Base-by-base conservation (phyloP, 1,140 invertebrate genomes). In the Dendrolimus punctatus region DNA sequence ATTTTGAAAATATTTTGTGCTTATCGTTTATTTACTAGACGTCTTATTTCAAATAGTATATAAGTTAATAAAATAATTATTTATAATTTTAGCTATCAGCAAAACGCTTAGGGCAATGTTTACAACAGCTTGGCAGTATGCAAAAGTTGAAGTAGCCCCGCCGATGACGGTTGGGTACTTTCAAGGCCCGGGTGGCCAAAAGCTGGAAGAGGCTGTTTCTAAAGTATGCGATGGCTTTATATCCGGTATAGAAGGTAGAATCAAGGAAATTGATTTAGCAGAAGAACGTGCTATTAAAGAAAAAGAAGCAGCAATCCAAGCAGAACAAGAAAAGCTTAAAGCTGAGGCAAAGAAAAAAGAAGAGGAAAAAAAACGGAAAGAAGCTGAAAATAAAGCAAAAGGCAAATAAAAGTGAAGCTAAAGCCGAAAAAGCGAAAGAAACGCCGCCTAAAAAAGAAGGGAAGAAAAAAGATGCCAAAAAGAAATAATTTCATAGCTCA, bases 131-230 rank as follows among this genome's bases (percentile, higher is more conserved):
- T 85, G 82, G 80, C 66, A 66, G 53, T 85, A 84, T 65, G 71
- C 73, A 39, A 85, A 84, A 68, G 58, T 68, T 39, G 82, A 85
- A 71, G 64, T 72, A 44, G 70, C 66, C 49, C 82, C 82, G 40
- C 82, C 82, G 3, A 58, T 70, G 55, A 77, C 76, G 8, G 37
- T 64, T 23, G 46, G 43, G 40, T 74, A 72, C 41, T 70, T 83
- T 47, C 58, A 76, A 50, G 80, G 82, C 43, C 50, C 66, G 7
- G 39, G 10, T 8, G 80, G 76, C 6, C 64, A 71, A 57, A 66
- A 64, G 36, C 44, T 85, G 23, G 82, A 85, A 71, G 57, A 68
- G 8, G 23, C 49, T 9, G 62, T 60, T 9, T 69, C 58, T 41
- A 63, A 56, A 40, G 10, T 58, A 4, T 52, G 61, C 40, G 53